phyloP scores from a whole-genome alignment of 2,888 invertebrate genomes.

The Lasioglossum oenotherae region DNA sequence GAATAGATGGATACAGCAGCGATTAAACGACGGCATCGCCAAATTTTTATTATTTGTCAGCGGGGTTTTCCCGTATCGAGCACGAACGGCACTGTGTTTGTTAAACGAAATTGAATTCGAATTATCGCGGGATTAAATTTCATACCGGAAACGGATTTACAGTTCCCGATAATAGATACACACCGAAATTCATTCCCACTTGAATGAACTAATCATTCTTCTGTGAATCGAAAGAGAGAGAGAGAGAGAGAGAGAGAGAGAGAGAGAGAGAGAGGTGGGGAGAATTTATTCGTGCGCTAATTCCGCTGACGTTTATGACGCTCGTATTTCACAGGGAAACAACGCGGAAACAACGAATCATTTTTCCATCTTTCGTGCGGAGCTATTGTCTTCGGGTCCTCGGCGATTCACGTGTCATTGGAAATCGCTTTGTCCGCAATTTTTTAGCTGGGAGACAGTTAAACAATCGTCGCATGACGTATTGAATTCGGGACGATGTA shows the following conservation, averaged over 20 bases:
- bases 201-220: slow-evolving; percentile 24
- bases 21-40: not conserved
- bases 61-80: not conserved
- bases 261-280: not conserved
- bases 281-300: slow-evolving; percentile 29
- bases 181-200: slow-evolving; percentile 22
- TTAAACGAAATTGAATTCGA: slow-evolving; percentile 24
- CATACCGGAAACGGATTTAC: slow-evolving; percentile 22
- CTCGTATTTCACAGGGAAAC: slow-evolving; percentile 26
- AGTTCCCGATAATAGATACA: slow-evolving; percentile 16
- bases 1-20: not conserved
- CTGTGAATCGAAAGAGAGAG: slow-evolving; percentile 13
- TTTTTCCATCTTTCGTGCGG: not conserved
- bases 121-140: slow-evolving; percentile 8
- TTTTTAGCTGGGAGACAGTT: not conserved
- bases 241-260: slow-evolving; percentile 14
- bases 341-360: slow-evolving; percentile 4
- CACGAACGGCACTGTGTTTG: not conserved
- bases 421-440: not conserved
- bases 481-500: not conserved
- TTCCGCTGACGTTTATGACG: slow-evolving; percentile 24
- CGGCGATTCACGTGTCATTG: not conserved
- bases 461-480: not conserved
- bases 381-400: not conserved
- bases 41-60: not conserved